phyloP scores from a whole-genome alignment of 1,140 invertebrate genomes.

The Drosophila biarmipes region DNA sequence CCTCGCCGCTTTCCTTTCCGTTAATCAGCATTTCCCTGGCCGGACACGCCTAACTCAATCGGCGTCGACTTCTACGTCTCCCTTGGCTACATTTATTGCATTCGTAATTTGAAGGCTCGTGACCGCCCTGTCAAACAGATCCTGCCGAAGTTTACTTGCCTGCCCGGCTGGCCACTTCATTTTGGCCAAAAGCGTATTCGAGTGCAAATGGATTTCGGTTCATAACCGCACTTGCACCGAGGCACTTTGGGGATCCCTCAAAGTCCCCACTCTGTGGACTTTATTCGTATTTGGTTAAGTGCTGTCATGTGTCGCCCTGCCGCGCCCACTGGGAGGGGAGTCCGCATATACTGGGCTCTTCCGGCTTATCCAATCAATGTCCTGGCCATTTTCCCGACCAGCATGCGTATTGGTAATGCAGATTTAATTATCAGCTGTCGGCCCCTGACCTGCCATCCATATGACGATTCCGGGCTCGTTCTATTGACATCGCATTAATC shows the following conservation, averaged over 20 bases:
- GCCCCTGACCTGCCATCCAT: slow-evolving; percentile 16
- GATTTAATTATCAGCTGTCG: slow-evolving; percentile 49
- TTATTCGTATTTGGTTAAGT: slow-evolving; percentile 59
- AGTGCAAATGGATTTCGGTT: slow-evolving; percentile 75
- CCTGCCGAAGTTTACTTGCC: slow-evolving; percentile 50
- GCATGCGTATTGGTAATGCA: slow-evolving; percentile 51
- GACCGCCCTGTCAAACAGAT: slow-evolving; percentile 34
- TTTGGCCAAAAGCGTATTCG: slow-evolving; percentile 56
- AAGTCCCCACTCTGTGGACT: slow-evolving; percentile 20
- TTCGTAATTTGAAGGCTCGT: slow-evolving; percentile 60
- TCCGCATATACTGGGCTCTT: not conserved
- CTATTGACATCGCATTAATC: slow-evolving; percentile 50
- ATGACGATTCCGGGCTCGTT: slow-evolving; percentile 17
- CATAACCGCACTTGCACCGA: slow-evolving; percentile 55
- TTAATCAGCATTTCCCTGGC: slow-evolving; percentile 59
- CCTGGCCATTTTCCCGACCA: slow-evolving; percentile 27
- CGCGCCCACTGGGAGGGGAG: slow-evolving; percentile 1
- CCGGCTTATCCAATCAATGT: slow-evolving; percentile 58
- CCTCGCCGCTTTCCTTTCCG: slow-evolving; percentile 7
- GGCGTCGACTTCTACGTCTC: slow-evolving; percentile 27
- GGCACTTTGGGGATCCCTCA: slow-evolving; percentile 48
- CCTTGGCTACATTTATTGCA: slow-evolving; percentile 64
- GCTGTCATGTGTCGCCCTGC: slow-evolving; percentile 53
- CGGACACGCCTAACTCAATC: slow-evolving; percentile 51
- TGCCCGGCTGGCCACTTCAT: slow-evolving; percentile 48